These are phyloP conservation scores for Diacarnus erythraeanus DNA, from an alignment of 37 sponge, comb jelly and placozoan genomes.

Conservation along the genomic window DNA sequence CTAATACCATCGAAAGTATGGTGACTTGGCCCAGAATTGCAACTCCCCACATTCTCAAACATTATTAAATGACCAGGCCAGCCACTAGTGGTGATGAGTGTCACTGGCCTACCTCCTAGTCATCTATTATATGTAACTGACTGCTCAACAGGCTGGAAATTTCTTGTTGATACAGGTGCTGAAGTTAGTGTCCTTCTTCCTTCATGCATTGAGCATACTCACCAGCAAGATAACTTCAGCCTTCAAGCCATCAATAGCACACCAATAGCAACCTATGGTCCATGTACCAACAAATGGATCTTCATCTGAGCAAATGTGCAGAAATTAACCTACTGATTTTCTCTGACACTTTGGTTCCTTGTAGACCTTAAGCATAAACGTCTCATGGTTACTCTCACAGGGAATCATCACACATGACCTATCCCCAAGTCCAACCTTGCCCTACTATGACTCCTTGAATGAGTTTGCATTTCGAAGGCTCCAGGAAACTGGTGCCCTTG, in stretches of 20 bases:
- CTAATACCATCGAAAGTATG: conserved; percentile 55
- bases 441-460: neutral
- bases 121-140: too few species aligned
- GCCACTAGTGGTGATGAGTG: conserved; percentile 51
- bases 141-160: too few species aligned
- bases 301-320: conserved; percentile 71
- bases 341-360: conserved; percentile 41
- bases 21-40: conserved; percentile 53
- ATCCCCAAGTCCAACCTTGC: conserved; percentile 36
- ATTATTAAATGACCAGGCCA: conserved; percentile 59
- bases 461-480: conserved; percentile 33
- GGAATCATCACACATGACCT: conserved; percentile 30
- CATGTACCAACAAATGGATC: conserved; percentile 47
- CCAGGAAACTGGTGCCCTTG: conserved; percentile 59
- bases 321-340: conserved; percentile 44
- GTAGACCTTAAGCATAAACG: conserved; percentile 40
- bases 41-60: conserved; percentile 32
- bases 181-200: conserved; percentile 31
- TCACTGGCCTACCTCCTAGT: too few species aligned
- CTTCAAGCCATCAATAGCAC: conserved; percentile 25
- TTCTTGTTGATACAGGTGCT: too few species aligned
- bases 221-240: neutral
- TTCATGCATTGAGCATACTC: neutral
- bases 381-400: neutral
- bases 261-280: neutral